phyloP scores from a whole-genome alignment of 1,140 invertebrate genomes.

The Nilaparvata lugens region DNA sequence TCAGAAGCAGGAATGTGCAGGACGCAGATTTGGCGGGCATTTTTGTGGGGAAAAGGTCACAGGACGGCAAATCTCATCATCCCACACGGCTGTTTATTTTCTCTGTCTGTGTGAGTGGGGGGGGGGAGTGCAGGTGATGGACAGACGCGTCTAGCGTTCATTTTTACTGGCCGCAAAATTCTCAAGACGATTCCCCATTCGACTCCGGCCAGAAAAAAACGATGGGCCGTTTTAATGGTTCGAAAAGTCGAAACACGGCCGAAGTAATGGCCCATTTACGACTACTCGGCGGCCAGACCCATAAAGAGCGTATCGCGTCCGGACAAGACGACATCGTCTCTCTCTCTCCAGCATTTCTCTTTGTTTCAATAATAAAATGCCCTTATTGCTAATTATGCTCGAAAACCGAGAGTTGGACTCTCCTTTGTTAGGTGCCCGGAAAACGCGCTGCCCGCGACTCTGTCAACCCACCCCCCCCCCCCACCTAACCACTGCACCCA shows the following conservation, averaged over 20 bases:
- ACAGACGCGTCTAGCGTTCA: not conserved
- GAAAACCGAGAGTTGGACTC: not conserved
- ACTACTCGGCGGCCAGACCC: not conserved
- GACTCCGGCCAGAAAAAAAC: not conserved
- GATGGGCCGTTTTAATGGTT: conserved; percentile 1
- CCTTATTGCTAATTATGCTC: not conserved
- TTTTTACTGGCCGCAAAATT: conserved; percentile 1
- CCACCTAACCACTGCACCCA: no score
- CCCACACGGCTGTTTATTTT: no score
- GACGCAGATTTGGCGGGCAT: no score
- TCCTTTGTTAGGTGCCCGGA: no score
- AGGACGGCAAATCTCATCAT: no score
- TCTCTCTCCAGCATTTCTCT: not conserved
- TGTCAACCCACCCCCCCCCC: no score
- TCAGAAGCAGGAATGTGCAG: no score
- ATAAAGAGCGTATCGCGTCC: not conserved
- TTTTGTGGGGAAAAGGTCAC: no score
- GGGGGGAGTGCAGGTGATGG: no score
- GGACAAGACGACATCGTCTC: not conserved
- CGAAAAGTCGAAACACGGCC: not conserved
- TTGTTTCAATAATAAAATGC: conserved; percentile 6
- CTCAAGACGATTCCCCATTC: not conserved
- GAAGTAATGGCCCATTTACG: not conserved
- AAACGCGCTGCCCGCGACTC: no score
- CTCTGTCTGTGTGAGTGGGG: no score